phyloP scores from a whole-genome alignment of 2,797 vertebrate species.

The Dermochelys coriacea region DNA sequence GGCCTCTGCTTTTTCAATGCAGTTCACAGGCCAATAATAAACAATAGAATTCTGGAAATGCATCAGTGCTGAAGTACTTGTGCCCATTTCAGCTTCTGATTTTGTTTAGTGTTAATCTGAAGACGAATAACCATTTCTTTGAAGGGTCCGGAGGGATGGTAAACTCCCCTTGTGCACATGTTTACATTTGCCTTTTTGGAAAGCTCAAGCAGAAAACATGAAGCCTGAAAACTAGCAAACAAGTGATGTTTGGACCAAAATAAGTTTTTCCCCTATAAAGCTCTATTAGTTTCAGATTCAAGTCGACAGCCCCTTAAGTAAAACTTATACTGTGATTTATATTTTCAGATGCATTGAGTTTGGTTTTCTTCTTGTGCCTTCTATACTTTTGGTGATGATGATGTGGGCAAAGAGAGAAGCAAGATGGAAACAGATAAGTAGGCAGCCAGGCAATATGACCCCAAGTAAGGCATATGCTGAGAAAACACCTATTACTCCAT shows the following conservation, averaged over 20 bases:
- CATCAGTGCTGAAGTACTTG: background rate
- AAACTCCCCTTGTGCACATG: background rate
- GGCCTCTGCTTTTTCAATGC: background rate
- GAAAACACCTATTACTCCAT: background rate
- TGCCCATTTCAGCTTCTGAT: background rate
- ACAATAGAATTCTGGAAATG: slow-evolving; percentile 1
- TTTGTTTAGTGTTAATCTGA: slow-evolving; percentile 28
- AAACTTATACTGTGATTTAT: background rate
- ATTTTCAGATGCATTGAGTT: background rate
- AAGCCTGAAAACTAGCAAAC: background rate
- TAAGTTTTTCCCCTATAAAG: background rate
- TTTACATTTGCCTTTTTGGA: background rate
- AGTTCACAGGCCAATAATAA: background rate
- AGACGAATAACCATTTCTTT: background rate
- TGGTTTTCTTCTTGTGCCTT: background rate
- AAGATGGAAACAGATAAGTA: background rate
- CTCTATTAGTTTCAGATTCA: background rate
- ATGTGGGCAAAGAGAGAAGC: background rate
- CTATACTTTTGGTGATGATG: background rate
- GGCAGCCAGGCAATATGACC: background rate
- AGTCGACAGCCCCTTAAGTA: background rate
- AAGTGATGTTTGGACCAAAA: background rate
- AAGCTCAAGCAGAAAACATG: background rate
- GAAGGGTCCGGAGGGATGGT: background rate
- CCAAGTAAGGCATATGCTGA: accelerated